Conservation (phyloP, 2,888 invertebrate genomes). For the Choristoneura rosaceana region DNA sequence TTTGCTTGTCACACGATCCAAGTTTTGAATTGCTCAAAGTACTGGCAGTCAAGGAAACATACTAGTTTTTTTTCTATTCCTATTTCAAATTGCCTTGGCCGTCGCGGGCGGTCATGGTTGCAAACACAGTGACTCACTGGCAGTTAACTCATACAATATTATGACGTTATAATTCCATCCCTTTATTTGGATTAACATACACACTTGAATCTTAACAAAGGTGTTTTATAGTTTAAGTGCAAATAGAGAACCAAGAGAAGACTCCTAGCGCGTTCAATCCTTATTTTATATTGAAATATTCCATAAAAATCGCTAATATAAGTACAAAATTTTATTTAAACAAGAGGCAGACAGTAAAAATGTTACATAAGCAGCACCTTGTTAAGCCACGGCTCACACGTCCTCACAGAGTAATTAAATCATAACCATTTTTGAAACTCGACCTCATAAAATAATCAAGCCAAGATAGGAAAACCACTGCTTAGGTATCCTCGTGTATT, state of each 20-base stretch:
- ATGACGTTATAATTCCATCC: neutral
- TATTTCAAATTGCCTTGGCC: conserved; percentile 34
- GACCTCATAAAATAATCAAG: too few relatives aligned
- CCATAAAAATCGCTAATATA: too few relatives aligned
- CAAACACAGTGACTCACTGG: conserved; percentile 21
- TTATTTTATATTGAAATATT: too few relatives aligned
- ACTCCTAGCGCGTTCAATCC: too few relatives aligned
- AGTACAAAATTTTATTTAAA: too few relatives aligned
- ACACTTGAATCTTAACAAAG: conserved; percentile 1
- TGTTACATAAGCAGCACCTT: too few relatives aligned
- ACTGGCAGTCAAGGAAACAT: conserved; percentile 27
- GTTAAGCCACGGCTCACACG: too few relatives aligned
- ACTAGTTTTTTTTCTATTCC: conserved; percentile 38
- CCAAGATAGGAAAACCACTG: too few relatives aligned
- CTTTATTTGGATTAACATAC: neutral
- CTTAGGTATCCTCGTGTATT: too few relatives aligned
- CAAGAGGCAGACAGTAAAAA: too few relatives aligned
- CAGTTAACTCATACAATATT: neutral
- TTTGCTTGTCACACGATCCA: neutral
- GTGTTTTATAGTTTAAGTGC: neutral
- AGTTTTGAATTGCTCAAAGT: conserved; percentile 1
- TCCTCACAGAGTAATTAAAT: too few relatives aligned
- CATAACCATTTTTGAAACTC: too few relatives aligned
- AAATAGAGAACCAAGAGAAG: neutral
- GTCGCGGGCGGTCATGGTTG: conserved; percentile 31